Conservation (phyloP, 1,140 invertebrate species). For the Epicauta chinensis region DNA sequence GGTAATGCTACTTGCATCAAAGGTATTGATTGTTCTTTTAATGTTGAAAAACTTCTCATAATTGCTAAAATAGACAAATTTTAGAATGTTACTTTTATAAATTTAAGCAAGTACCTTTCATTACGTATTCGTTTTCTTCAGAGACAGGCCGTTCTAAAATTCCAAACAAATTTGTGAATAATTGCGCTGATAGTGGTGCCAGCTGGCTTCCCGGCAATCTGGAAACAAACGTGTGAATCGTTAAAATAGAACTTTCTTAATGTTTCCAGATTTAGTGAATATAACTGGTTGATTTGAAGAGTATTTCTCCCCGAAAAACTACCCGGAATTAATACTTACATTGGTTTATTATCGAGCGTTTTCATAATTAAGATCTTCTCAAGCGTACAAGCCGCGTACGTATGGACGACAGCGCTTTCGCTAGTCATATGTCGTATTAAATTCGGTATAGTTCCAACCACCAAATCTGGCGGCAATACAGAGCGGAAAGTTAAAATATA, state of each 20-base stretch:
- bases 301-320: no score
- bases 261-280: no score
- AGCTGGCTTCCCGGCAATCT: slow-evolving; percentile 56
- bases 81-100: not conserved
- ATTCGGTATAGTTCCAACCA: slow-evolving; percentile 68
- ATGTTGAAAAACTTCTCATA: slow-evolving; percentile 77
- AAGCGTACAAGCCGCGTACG: slow-evolving; percentile 86
- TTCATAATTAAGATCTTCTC: slow-evolving; percentile 82
- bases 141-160: slow-evolving; percentile 66
- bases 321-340: no score
- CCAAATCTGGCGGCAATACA: slow-evolving; percentile 71
- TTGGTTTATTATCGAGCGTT: slow-evolving; percentile 46
- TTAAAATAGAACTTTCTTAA: no score
- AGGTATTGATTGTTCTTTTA: slow-evolving; percentile 78
- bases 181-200: slow-evolving; percentile 53
- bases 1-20: slow-evolving; percentile 72
- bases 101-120: slow-evolving; percentile 65
- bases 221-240: slow-evolving; percentile 30
- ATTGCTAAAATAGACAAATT: slow-evolving; percentile 55
- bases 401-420: slow-evolving; percentile 83
- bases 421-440: slow-evolving; percentile 66
- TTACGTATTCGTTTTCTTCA: slow-evolving; percentile 93
- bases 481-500: slow-evolving; percentile 94
- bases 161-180: slow-evolving; percentile 71
- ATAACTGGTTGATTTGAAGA: no score